Conservation (phyloP, 2,888 invertebrate genomes). For the Phymatocera aterrima region DNA sequence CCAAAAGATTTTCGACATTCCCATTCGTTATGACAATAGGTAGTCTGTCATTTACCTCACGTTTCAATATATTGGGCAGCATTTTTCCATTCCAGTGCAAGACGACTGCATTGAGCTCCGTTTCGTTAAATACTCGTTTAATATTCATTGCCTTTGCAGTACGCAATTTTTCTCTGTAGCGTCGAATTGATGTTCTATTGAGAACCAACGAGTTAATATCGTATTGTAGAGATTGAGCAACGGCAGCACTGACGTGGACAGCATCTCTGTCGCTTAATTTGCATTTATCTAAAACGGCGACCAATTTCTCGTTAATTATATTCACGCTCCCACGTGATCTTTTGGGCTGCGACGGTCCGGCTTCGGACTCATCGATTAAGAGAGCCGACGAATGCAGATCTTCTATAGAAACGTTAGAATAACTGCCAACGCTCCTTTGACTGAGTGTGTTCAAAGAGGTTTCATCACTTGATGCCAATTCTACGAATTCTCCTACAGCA, state of each 20-base stretch:
- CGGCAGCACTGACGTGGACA: conserved; percentile 49
- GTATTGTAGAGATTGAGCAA: conserved; percentile 48
- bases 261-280: conserved; percentile 52
- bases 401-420: conserved; percentile 50
- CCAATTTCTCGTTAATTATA: conserved; percentile 53
- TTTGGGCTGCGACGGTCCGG: conserved; percentile 41
- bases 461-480: conserved; percentile 47
- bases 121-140: conserved; percentile 39
- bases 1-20: neutral
- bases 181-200: conserved; percentile 50
- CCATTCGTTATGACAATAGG: conserved; percentile 17
- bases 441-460: conserved; percentile 47
- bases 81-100: conserved; percentile 34
- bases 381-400: conserved; percentile 39
- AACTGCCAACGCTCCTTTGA: conserved; percentile 50
- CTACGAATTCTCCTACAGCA: conserved; percentile 42
- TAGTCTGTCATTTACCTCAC: neutral
- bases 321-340: conserved; percentile 50
- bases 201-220: conserved; percentile 47
- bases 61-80: conserved; percentile 14
- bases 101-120: neutral
- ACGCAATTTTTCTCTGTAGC: conserved; percentile 47
- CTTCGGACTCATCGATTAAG: conserved; percentile 45
- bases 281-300: conserved; percentile 54
- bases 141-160: conserved; percentile 45